Percentiles rank a stretch among this genome's conserved stretches.
Evolutionary conservation across 2,797 vertebrate genomes (phyloP).

Genomic region (Triplophysa yarkandensis): DNA sequence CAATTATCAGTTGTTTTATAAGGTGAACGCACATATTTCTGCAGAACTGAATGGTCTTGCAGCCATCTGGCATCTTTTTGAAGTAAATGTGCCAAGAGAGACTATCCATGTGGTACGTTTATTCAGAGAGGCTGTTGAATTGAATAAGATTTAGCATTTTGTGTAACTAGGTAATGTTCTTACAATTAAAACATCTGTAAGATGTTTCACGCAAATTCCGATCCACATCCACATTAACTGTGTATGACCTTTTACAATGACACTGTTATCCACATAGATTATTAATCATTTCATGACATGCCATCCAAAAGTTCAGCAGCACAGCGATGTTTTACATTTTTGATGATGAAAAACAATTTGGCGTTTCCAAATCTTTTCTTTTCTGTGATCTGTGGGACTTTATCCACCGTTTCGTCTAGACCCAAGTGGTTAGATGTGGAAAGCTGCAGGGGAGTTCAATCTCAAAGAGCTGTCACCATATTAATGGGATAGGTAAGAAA

Average conservation of each 20-base stretch:
- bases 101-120: conserved; percentile 42
- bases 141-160: conserved; percentile 28
- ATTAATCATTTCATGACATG: too few relatives aligned
- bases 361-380: too few relatives aligned
- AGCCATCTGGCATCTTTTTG: conserved; percentile 53
- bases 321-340: background rate
- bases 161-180: conserved; percentile 28
- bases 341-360: too few relatives aligned
- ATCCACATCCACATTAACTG: background rate
- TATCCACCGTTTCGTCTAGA: too few relatives aligned
- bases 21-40: conserved; percentile 47
- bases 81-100: conserved; percentile 48
- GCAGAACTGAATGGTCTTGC: conserved; percentile 43
- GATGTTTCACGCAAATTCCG: background rate
- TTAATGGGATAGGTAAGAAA: too few relatives aligned
- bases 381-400: too few relatives aligned
- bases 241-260: background rate
- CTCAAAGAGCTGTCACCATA: too few relatives aligned
- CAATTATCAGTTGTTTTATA: conserved; percentile 59
- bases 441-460: too few relatives aligned
- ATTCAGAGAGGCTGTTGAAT: conserved; percentile 30
- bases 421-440: too few relatives aligned
- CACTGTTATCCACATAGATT: too few relatives aligned
- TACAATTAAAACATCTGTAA: conserved; percentile 11
- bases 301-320: too few relatives aligned